Evolutionary conservation across 1,140 invertebrate genomes (phyloP).

Genomic region (Trachymyrmex septentrionalis): DNA sequence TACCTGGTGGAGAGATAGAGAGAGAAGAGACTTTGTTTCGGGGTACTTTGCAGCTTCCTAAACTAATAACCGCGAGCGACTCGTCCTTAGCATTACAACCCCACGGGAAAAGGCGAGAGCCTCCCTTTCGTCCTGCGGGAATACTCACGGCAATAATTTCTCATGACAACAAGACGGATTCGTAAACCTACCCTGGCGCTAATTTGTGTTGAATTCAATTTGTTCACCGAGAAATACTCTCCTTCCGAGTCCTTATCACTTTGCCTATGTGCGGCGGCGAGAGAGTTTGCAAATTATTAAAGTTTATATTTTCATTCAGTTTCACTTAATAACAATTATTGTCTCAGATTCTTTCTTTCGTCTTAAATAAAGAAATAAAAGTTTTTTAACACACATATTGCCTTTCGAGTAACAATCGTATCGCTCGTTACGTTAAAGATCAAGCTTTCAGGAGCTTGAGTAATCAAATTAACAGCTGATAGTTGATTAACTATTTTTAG

Average conservation of each 20-base stretch:
- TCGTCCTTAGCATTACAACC: slow-evolving; percentile 75
- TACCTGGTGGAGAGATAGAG: slow-evolving; percentile 75
- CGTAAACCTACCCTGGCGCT: slow-evolving; percentile 63
- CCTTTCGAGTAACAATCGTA: background rate
- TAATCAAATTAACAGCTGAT: background rate
- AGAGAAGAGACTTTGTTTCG: slow-evolving; percentile 77
- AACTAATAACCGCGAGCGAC: slow-evolving; percentile 83
- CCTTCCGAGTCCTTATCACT: background rate
- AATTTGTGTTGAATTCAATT: slow-evolving; percentile 80
- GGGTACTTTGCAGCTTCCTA: slow-evolving; percentile 83
- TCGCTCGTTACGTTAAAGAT: background rate
- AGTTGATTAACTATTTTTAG: background rate
- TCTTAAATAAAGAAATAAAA: background rate
- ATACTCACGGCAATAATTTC: slow-evolving; percentile 73
- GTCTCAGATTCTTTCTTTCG: background rate
- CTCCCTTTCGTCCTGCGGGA: slow-evolving; percentile 50
- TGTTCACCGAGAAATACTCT: slow-evolving; percentile 47
- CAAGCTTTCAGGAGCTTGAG: background rate
- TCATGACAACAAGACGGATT: slow-evolving; percentile 75
- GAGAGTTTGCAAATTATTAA: slow-evolving; percentile 58
- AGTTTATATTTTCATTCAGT: slow-evolving; percentile 52
- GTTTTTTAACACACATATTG: background rate
- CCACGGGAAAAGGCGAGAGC: slow-evolving; percentile 57
- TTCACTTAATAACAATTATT: background rate
- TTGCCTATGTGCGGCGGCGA: background rate